A percentile compares a stretch with the other conserved stretches of the same genome.
These are phyloP conservation scores for Mercenaria mercenaria DNA, from an alignment of 1,140 invertebrate genomes.

Conservation along the genomic window DNA sequence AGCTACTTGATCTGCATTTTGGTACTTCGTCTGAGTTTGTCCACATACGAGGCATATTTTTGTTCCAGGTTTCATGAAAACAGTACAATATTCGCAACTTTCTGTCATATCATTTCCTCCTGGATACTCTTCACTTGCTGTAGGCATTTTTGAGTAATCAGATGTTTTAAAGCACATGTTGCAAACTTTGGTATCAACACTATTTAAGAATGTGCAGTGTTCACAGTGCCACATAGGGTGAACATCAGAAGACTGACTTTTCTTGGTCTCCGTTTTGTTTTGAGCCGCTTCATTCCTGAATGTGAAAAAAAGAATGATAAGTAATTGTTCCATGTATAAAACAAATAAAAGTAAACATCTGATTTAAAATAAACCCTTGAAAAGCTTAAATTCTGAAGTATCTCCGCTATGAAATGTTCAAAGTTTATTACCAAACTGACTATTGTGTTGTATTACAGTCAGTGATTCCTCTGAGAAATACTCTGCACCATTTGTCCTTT, in stretches of 20 bases:
- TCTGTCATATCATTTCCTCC: neutral
- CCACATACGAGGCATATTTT: constrained; percentile 39
- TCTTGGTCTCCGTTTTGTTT: neutral
- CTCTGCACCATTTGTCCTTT: no score
- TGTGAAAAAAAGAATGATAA: no score
- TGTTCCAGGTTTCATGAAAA: constrained; percentile 2
- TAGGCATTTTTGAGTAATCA: neutral
- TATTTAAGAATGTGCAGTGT: constrained; percentile 54
- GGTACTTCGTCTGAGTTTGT: constrained; percentile 4
- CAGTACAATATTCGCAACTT: constrained; percentile 51
- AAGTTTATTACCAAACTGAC: no score
- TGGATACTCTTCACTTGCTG: neutral
- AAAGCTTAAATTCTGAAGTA: no score
- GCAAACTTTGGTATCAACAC: neutral
- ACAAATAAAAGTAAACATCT: no score
- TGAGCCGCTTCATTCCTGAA: neutral
- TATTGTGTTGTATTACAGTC: no score
- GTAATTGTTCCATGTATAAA: no score
- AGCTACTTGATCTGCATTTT: neutral
- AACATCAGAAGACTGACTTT: neutral
- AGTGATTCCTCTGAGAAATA: no score
- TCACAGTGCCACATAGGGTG: constrained; percentile 47
- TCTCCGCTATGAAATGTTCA: no score
- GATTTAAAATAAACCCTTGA: no score
- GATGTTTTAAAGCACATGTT: constrained; percentile 34